Evolutionary conservation across 2,113 vertebrate genomes (phyloP), one percentile per base, ranked within the genome.

Genomic region (Synchiropus splendidus): DNA sequence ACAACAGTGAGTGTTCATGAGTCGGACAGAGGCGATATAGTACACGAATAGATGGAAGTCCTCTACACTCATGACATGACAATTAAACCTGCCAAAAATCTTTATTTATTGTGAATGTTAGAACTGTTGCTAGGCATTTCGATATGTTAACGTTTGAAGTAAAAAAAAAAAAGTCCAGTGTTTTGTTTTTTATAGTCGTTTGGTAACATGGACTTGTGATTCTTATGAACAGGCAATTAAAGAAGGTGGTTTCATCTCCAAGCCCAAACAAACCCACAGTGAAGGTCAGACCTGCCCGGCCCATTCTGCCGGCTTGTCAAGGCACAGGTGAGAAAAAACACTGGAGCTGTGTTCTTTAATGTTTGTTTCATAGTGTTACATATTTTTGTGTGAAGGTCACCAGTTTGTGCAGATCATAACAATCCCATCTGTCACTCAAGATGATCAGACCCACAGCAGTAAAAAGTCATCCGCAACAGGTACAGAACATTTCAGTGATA

Each of bases 241-340:
- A 66, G 45, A 54, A 55, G 57, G 27, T 16, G 8, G 4, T 66
- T 12, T 81, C 78, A 64, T 74, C 66, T 51, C 80, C 73, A 69
- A 55, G 71, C 18, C 81, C 83, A 65, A 75, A 81, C 18, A 84
- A 80, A 47, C 77, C 79, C 42, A 80, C 72, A 41, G 81, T 79
- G 61, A 88, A 87, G 48, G 90, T 87, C 62, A 89, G 88, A 64
- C 87, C 92, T 3, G 87, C 91, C 67, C 81, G 93, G 81, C 88
- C 91, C 12, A 97, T 97, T 43, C 84, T 94, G 4, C 93, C 93
- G 1, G 92, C 92, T 1, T 89, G 84, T 31, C 69, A 66, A 31
- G 79, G 53, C 0, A 55, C 85, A 72, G 84, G 86, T 72, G 68
- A 84, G 66, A 2, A 13, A 13, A 35, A 36, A 18, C 10, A 33